These are phyloP conservation scores for Ivindomyrus marchei DNA, from an alignment of 2,113 vertebrate species.

Conservation along the genomic window DNA sequence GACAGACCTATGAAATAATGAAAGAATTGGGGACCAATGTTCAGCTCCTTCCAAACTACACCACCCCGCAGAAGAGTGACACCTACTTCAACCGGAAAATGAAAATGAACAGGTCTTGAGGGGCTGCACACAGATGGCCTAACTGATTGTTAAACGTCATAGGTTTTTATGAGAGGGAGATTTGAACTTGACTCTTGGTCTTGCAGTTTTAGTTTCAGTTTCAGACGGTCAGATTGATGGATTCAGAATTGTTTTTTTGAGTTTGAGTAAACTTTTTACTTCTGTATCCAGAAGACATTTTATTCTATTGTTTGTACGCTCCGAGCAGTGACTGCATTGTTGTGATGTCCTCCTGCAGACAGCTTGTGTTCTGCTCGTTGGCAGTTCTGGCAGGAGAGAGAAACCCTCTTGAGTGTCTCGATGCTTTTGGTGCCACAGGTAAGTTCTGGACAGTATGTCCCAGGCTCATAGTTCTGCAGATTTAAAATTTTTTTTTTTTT, in stretches of 20 bases:
- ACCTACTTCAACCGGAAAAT: conserved; percentile 98
- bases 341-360: conserved; percentile 59
- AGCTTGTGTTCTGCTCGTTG: conserved; percentile 85
- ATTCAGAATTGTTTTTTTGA: neutral
- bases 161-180: neutral
- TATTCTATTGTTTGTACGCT: neutral
- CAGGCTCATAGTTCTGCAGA: neutral
- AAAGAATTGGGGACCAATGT: conserved; percentile 87
- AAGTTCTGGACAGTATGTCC: conserved; percentile 14
- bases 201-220: neutral
- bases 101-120: conserved; percentile 90
- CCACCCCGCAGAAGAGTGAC: conserved; percentile 85
- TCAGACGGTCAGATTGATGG: neutral
- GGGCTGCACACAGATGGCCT: neutral
- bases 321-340: neutral
- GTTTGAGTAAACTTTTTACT: neutral
- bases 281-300: neutral
- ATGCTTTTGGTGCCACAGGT: conserved; percentile 97
- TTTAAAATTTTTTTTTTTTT: neutral
- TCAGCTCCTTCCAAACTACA: conserved; percentile 86
- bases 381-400: conserved; percentile 80
- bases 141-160: neutral
- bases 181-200: neutral
- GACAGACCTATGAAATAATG: conserved; percentile 71
- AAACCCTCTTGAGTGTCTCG: conserved; percentile 84